These are phyloP conservation scores for Porphyrio hochstetteri DNA, from an alignment of 2,113 vertebrate genomes.

Conservation along the genomic window DNA sequence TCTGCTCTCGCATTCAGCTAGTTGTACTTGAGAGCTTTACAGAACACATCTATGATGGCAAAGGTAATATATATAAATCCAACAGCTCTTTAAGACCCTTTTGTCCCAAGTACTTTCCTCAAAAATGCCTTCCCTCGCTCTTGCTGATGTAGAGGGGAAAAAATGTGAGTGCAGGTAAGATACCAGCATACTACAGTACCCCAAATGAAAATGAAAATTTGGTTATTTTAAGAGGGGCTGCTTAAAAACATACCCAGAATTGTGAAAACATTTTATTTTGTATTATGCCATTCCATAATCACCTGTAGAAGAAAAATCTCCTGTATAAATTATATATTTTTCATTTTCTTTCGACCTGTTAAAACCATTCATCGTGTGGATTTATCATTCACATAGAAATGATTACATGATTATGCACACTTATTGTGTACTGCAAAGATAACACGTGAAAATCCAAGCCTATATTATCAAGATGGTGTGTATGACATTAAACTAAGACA, in stretches of 20 bases:
- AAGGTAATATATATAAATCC: background rate
- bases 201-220: background rate
- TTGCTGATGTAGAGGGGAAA: background rate
- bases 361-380: background rate
- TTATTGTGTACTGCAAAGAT: background rate
- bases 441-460: background rate
- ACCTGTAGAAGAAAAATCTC: background rate
- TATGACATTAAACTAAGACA: background rate
- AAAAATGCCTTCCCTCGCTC: background rate
- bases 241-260: background rate
- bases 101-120: background rate
- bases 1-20: background rate
- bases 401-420: background rate
- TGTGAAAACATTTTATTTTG: background rate
- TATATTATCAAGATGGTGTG: background rate
- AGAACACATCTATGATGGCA: background rate
- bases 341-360: background rate
- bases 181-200: background rate
- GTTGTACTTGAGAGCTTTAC: background rate
- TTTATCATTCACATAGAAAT: constrained; percentile 1
- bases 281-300: background rate
- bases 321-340: background rate
- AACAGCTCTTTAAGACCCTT: background rate
- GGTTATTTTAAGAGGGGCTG: background rate
- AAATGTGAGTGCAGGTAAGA: background rate